These are phyloP conservation scores for Acipenser ruthenus DNA, from an alignment of 2,797 vertebrate genomes.

Conservation along the genomic window DNA sequence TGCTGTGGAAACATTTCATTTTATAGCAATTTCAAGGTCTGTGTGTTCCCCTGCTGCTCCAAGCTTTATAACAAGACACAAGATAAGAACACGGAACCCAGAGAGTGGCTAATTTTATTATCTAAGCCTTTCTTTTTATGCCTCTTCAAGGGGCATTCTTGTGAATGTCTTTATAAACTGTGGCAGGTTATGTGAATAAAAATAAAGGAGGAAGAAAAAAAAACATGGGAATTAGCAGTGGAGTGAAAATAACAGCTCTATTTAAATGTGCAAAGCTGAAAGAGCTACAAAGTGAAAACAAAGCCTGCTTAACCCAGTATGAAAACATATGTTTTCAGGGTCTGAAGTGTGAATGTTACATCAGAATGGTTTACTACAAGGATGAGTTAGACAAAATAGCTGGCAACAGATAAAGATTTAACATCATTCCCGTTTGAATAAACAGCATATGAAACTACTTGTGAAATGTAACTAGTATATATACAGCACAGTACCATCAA, in stretches of 20 bases:
- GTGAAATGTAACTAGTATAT: too few relatives aligned
- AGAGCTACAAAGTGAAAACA: too few relatives aligned
- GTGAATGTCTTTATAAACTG: slow-evolving; percentile 36
- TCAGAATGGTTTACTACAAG: background rate
- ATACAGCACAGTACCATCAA: too few relatives aligned
- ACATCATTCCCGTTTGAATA: background rate
- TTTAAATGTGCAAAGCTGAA: slow-evolving; percentile 6
- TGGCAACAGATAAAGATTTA: background rate
- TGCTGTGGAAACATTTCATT: slow-evolving; percentile 29
- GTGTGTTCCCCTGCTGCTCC: slow-evolving; percentile 15
- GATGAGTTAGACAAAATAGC: background rate
- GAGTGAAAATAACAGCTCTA: slow-evolving; percentile 16
- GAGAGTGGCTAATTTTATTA: slow-evolving; percentile 26
- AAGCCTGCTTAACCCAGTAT: background rate
- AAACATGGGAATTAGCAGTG: slow-evolving; percentile 12
- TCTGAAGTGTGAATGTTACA: background rate
- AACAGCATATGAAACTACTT: too few relatives aligned
- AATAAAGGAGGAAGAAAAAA: slow-evolving; percentile 2
- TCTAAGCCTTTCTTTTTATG: slow-evolving; percentile 28
- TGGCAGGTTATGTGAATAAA: slow-evolving; percentile 23
- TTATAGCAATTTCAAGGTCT: slow-evolving; percentile 26
- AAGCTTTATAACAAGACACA: slow-evolving; percentile 25
- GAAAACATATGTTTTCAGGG: background rate
- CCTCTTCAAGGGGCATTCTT: slow-evolving; percentile 16
- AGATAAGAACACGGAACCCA: slow-evolving; percentile 14